Evolutionary conservation across 35 echinoderm and acorn worm genomes (phyloP).

Genomic region (Apostichopus californicus): DNA sequence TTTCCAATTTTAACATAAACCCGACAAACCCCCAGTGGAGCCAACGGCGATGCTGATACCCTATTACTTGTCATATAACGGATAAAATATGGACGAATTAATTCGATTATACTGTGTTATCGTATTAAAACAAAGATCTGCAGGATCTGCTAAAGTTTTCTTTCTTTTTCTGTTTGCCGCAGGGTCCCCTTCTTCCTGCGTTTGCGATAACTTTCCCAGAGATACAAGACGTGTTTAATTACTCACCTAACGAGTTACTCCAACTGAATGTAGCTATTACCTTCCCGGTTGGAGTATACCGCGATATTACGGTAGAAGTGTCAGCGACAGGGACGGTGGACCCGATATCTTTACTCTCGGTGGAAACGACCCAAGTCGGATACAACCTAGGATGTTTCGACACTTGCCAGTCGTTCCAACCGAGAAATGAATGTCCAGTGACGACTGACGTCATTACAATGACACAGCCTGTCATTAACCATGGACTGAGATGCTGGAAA

Average conservation of each 20-base stretch:
- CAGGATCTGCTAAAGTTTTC: no score
- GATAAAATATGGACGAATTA: no score
- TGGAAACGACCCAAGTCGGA: neutral
- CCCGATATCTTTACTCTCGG: neutral
- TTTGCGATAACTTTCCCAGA: constrained; percentile 1
- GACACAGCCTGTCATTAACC: neutral
- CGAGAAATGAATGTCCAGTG: neutral
- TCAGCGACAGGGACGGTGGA: no score
- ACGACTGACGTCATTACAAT: neutral
- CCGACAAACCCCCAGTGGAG: no score
- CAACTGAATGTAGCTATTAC: neutral
- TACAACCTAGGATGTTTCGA: constrained; percentile 32
- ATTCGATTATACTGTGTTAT: no score
- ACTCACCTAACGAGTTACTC: constrained; percentile 17
- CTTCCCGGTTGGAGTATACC: neutral
- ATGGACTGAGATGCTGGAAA: neutral
- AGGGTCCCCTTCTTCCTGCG: neutral
- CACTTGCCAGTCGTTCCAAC: constrained; percentile 1
- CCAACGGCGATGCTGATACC: no score
- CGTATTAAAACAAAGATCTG: no score
- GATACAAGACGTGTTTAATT: neutral
- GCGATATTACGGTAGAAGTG: neutral
- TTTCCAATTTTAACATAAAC: no score
- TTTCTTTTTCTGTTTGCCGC: neutral
- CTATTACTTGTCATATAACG: no score